Conservation (phyloP, 2,888 invertebrate genomes). For the Drepanosiphum platanoidis region DNA sequence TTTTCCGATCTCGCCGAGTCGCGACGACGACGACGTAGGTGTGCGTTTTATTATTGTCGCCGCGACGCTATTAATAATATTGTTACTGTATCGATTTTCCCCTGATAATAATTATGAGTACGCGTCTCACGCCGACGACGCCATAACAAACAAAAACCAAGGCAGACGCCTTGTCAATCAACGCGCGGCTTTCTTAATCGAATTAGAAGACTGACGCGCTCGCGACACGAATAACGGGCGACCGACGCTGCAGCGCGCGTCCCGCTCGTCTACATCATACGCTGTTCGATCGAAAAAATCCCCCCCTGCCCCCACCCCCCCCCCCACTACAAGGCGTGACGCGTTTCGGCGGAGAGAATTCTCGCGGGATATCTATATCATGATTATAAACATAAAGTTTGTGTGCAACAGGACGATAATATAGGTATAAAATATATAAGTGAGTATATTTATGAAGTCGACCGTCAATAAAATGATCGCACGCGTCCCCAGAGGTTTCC, state of each 20-base stretch:
- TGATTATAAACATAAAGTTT: conserved; percentile 2
- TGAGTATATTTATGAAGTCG: background rate
- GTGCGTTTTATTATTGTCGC: too few species aligned
- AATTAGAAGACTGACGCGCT: background rate
- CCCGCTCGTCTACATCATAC: background rate
- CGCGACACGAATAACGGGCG: background rate
- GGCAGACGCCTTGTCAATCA: background rate
- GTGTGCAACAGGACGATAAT: background rate
- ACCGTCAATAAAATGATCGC: background rate
- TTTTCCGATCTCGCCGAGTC: too few species aligned
- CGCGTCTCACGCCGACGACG: too few species aligned
- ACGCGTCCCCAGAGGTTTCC: background rate
- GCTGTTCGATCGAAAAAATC: background rate
- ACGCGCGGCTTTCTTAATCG: background rate
- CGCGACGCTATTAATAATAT: too few species aligned
- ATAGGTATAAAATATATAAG: too few species aligned
- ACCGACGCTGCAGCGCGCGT: too few species aligned
- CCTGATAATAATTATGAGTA: too few species aligned
- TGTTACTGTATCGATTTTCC: too few species aligned
- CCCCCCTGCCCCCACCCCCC: too few species aligned
- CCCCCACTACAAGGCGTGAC: background rate
- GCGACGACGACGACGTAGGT: too few species aligned
- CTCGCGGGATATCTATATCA: background rate
- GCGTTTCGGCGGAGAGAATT: background rate
- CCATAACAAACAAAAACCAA: background rate